phyloP scores from a whole-genome alignment of 2,797 vertebrate species.

The Enteromius thamalakanensis region DNA sequence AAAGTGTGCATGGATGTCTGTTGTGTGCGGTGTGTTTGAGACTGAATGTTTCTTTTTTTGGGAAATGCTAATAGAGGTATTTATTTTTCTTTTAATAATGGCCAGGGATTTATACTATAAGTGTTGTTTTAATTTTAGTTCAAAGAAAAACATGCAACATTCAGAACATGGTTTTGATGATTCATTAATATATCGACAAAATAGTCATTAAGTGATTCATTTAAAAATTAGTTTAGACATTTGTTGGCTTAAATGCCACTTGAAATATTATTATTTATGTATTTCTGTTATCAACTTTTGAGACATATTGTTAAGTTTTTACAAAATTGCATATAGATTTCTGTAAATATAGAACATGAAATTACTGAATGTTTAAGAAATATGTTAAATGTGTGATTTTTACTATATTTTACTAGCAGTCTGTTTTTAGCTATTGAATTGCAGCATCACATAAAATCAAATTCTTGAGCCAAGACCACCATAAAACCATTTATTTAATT shows the following conservation, averaged over 20 bases:
- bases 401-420: neutral
- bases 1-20: constrained; percentile 17
- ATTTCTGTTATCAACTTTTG: neutral
- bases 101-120: neutral
- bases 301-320: neutral
- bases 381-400: neutral
- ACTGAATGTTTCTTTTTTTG: neutral
- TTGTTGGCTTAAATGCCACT: neutral
- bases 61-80: constrained; percentile 4
- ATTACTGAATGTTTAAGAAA: neutral
- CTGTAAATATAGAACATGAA: neutral
- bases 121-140: neutral
- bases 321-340: neutral
- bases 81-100: constrained; percentile 45
- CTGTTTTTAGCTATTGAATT: neutral
- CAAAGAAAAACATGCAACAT: neutral
- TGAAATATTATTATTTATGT: neutral
- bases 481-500: neutral
- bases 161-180: neutral
- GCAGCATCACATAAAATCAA: neutral
- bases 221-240: neutral
- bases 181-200: neutral
- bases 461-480: neutral
- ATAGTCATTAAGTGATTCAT: neutral
- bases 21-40: neutral